These are phyloP conservation scores for Heliconius erato DNA, from an alignment of 2,888 invertebrate species.

Conservation along the genomic window DNA sequence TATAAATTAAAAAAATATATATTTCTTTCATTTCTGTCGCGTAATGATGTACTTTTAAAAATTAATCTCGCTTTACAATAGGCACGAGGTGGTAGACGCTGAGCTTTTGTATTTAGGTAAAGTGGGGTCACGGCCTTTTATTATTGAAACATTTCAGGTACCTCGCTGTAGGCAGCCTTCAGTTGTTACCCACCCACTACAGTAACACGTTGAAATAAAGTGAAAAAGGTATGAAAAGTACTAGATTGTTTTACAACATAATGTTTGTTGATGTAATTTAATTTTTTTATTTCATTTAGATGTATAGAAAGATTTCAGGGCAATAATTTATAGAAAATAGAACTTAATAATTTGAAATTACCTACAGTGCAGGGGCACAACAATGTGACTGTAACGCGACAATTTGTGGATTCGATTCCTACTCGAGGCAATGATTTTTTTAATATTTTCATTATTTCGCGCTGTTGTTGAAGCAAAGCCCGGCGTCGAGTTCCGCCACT, in stretches of 20 bases:
- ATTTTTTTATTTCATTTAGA: too few relatives aligned
- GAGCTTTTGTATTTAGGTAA: constrained; percentile 40
- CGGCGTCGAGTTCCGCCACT: too few relatives aligned
- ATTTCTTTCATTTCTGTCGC: constrained; percentile 20
- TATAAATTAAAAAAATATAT: not conserved
- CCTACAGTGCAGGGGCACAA: too few relatives aligned
- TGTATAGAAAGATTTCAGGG: too few relatives aligned
- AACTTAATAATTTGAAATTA: too few relatives aligned
- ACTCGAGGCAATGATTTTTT: too few relatives aligned
- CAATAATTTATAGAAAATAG: too few relatives aligned
- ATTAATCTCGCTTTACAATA: constrained; percentile 36
- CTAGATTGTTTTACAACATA: not conserved
- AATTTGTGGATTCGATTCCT: too few relatives aligned
- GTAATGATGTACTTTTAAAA: constrained; percentile 36
- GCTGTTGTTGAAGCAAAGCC: too few relatives aligned
- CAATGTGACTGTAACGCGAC: too few relatives aligned
- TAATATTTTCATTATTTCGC: too few relatives aligned
- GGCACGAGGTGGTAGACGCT: constrained; percentile 6
- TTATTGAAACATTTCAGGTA: constrained; percentile 12
- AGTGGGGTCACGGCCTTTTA: constrained; percentile 37
- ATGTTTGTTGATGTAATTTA: not conserved
- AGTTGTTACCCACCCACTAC: constrained; percentile 3
- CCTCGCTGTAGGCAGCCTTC: not conserved
- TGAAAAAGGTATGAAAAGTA: constrained; percentile 5
- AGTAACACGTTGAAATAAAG: not conserved